Evolutionary conservation across 2,797 vertebrate genomes (phyloP).

Genomic region (Dipus sagitta): DNA sequence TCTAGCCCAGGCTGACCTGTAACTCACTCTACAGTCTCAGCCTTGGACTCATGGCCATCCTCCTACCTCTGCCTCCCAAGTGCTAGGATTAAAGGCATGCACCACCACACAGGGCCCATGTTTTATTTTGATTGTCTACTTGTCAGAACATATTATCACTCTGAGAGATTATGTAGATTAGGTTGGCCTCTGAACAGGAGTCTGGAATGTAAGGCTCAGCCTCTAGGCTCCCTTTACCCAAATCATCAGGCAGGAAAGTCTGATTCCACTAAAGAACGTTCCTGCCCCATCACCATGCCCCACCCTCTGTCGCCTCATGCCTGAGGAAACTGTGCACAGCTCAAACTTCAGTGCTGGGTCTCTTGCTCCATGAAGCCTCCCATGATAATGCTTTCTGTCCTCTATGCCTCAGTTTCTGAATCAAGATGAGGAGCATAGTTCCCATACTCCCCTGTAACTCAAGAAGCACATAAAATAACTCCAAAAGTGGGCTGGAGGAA

Average conservation of each 20-base stretch:
- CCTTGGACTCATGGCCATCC: no score
- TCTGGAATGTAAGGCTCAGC: neutral
- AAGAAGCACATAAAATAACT: constrained; percentile 1
- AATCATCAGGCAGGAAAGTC: neutral
- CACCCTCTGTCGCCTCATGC: neutral
- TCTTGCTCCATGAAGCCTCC: neutral
- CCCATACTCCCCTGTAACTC: neutral
- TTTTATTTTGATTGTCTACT: no score
- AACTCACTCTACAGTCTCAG: no score
- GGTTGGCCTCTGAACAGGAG: neutral
- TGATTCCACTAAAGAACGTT: neutral
- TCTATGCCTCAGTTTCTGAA: neutral
- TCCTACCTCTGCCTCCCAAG: no score
- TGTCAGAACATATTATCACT: no score
- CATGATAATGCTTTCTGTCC: neutral
- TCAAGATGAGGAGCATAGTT: constrained; percentile 43
- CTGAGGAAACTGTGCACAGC: neutral
- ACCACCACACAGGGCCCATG: no score
- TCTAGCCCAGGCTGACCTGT: no score
- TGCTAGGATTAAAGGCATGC: no score
- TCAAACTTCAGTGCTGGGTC: neutral
- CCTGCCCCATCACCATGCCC: neutral
- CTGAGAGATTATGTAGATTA: no score
- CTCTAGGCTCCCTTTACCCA: neutral
- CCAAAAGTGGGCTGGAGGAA: neutral